Evolutionary conservation across 2,797 vertebrate species (phyloP).

Genomic region (Sebastes paucispinis): DNA sequence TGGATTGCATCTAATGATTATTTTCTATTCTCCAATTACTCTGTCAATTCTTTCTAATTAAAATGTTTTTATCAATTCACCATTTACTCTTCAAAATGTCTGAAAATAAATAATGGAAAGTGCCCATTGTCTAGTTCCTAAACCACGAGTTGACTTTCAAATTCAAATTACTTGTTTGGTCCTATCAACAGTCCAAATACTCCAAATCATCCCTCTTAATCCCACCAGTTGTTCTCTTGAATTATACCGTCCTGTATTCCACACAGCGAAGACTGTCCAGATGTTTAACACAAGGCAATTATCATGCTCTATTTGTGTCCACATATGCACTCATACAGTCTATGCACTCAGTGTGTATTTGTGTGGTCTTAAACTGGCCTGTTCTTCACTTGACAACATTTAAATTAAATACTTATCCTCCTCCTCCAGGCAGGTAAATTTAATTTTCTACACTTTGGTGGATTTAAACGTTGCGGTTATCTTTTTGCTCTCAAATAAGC

Average conservation of each 20-base stretch:
- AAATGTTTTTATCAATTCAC: no score
- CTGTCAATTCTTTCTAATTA: no score
- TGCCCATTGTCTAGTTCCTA: no score
- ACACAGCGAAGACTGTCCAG: slow-evolving; percentile 21
- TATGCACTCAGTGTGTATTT: neutral
- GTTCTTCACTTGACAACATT: neutral
- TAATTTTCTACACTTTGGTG: neutral
- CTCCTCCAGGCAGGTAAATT: neutral
- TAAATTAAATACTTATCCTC: neutral
- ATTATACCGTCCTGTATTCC: neutral
- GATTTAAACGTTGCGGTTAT: slow-evolving; percentile 23
- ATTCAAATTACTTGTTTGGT: no score
- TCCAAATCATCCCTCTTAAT: neutral
- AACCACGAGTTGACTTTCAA: no score
- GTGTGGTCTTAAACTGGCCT: neutral
- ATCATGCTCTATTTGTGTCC: slow-evolving; percentile 60
- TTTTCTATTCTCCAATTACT: no score
- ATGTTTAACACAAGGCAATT: slow-evolving; percentile 54
- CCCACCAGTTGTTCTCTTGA: neutral
- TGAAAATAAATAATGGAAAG: no score
- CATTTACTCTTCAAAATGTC: no score
- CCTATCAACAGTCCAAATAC: no score
- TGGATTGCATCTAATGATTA: no score
- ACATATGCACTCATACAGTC: neutral
- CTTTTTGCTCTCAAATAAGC: slow-evolving; percentile 14